A percentile compares a stretch with the other conserved stretches of the same genome.
These are phyloP conservation scores for Podarcis siculus DNA, from an alignment of 2,797 vertebrate genomes.

Conservation along the genomic window DNA sequence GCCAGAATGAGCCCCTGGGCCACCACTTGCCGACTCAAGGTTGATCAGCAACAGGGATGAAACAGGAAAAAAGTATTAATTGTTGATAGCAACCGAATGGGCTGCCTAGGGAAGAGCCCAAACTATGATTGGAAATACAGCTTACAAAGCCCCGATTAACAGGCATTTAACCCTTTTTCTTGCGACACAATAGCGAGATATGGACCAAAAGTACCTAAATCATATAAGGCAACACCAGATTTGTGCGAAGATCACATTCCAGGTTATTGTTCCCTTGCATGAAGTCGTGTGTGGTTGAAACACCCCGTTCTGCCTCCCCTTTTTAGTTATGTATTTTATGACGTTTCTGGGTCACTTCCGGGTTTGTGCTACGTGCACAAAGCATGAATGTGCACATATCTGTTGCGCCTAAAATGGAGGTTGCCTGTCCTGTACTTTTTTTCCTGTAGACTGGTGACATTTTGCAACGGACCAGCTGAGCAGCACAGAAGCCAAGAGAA, in stretches of 20 bases:
- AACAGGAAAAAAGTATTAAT: neutral
- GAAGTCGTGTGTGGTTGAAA: too few relatives aligned
- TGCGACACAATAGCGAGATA: neutral
- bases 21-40: neutral
- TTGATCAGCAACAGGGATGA: neutral
- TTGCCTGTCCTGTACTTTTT: too few relatives aligned
- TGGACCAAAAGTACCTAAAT: too few relatives aligned
- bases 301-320: too few relatives aligned
- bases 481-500: neutral
- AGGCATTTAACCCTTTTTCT: neutral
- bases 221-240: too few relatives aligned
- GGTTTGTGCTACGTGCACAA: too few relatives aligned
- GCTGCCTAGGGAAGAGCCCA: neutral
- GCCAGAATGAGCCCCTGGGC: neutral
- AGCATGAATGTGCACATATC: too few relatives aligned
- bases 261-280: too few relatives aligned
- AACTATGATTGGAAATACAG: neutral
- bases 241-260: too few relatives aligned
- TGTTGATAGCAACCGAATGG: neutral
- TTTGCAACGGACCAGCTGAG: neutral
- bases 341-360: too few relatives aligned
- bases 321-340: too few relatives aligned
- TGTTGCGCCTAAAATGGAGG: too few relatives aligned
- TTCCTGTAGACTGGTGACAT: neutral
- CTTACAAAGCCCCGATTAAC: neutral